Evolutionary conservation across 2,797 vertebrate species (phyloP).

Genomic region (Buceros bicornis): DNA sequence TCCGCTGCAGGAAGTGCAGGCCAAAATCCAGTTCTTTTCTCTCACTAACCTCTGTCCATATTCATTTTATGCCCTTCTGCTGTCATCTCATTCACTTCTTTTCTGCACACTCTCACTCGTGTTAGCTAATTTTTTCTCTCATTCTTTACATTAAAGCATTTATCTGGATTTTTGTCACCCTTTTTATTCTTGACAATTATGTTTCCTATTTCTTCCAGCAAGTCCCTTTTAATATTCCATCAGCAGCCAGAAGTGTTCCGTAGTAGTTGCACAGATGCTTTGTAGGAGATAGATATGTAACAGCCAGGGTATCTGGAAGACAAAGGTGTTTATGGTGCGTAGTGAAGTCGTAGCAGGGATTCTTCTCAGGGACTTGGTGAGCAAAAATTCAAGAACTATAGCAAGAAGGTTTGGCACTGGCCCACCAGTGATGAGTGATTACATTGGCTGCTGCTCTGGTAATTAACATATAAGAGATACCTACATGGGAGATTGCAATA

Average conservation of each 20-base stretch:
- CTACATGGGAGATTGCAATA: background rate
- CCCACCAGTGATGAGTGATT: background rate
- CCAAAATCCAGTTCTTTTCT: background rate
- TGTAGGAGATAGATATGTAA: background rate
- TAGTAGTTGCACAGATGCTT: background rate
- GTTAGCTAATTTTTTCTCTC: background rate
- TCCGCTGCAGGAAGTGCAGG: background rate
- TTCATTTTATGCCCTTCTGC: background rate
- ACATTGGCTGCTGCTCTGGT: constrained; percentile 4
- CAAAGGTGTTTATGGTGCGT: background rate
- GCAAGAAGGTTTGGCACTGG: background rate
- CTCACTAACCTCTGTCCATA: background rate
- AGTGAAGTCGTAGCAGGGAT: background rate
- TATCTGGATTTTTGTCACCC: background rate
- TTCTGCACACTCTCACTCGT: background rate
- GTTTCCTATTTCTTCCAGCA: background rate
- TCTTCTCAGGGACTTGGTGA: background rate
- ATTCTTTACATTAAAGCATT: background rate
- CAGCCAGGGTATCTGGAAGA: background rate
- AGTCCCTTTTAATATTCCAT: background rate
- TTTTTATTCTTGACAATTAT: background rate
- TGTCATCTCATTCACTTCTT: background rate
- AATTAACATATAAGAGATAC: constrained; percentile 15
- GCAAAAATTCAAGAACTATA: constrained; percentile 6
- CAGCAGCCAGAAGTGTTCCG: background rate